Base-by-base conservation (phyloP, 1,140 invertebrate genomes). In the Hylaeus anthracinus region DNA sequence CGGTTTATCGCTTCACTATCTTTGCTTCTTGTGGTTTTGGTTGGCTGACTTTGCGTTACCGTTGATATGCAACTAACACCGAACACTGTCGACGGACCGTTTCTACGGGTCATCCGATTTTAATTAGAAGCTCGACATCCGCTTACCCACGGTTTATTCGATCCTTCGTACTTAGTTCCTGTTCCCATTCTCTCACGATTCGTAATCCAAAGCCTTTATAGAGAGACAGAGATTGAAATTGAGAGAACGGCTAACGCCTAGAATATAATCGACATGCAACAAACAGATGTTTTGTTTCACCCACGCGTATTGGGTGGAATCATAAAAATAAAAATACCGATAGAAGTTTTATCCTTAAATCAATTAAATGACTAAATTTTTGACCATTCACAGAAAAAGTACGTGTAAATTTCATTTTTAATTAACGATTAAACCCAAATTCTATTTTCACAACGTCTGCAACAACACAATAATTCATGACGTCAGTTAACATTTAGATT, bases 21-120 rank as follows among this genome's bases (percentile, higher is more conserved):
- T 73, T 67, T 12, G 71, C 26, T 79, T 73, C 77, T 66, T 66
- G 72, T 26, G 41, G 39, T 80, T 74, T 37, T 67, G 53, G 43
- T 67, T 71, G 66, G 10, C 66, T 71, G 66, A 67, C 66, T 71
- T 56, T 77, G 66, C 51, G 58, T 86, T 72, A 80, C 82, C 60
- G 64, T 67, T 70, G 63, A 75, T 85, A 78, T 75, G 53, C 72
- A 60, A 45, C 77, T 43, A 60, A 39, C n/a, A 48, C n/a, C 63
- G 75, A 82, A 76, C 45, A 69, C 39, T 72, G 48, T 61, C 69
- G 63, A 53, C 63, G 39, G 75, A 78, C 72, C 86, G 67, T 85
- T 88, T 88, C 85, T 74, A 86, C 81, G 87, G 86, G 84, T 86
- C 84, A 88, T 88, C 66, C 77, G 81, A 72, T 88, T 88, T 88